Evolutionary conservation across 64 coral and sea anemone species (phyloP).

Genomic region (Dendrophyllia cribrosa): DNA sequence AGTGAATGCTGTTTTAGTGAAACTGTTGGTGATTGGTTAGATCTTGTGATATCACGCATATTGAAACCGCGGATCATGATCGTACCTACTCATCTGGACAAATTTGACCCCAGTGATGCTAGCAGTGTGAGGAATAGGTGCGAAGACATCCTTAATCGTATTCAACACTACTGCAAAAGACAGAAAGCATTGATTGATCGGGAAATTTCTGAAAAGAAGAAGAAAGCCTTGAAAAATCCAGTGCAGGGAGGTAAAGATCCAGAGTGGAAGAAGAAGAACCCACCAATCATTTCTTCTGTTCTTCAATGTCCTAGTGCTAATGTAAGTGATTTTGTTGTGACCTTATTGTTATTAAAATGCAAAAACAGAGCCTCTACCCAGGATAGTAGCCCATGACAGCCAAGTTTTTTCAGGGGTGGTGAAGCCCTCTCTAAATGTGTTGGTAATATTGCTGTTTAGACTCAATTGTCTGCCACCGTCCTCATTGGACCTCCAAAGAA

Average conservation of each 20-base stretch:
- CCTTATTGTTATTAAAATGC: not conserved
- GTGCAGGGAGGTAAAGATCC: slow-evolving; percentile 29
- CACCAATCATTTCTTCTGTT: slow-evolving; percentile 80
- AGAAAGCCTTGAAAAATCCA: slow-evolving; percentile 15
- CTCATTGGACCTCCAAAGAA: no score
- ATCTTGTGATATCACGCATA: slow-evolving; percentile 78
- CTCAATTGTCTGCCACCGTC: no score
- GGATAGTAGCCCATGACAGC: no score
- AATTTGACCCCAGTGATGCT: slow-evolving; percentile 31
- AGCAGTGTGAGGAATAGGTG: slow-evolving; percentile 55
- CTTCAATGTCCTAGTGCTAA: slow-evolving; percentile 5
- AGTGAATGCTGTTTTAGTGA: slow-evolving; percentile 56
- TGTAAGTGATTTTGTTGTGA: not conserved
- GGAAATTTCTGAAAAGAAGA: slow-evolving; percentile 62
- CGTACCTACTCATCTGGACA: slow-evolving; percentile 87
- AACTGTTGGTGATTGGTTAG: slow-evolving; percentile 92
- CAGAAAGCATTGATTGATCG: slow-evolving; percentile 44
- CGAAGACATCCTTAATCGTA: slow-evolving; percentile 65
- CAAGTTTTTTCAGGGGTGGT: no score
- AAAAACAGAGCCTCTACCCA: not conserved
- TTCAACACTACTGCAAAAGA: slow-evolving; percentile 47
- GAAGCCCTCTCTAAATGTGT: no score
- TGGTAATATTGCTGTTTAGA: no score
- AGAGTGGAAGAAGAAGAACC: slow-evolving; percentile 30
- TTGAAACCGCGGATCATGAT: slow-evolving; percentile 79